phyloP scores from a whole-genome alignment of 2,797 vertebrate genomes.

The Cephalopachus bancanus region DNA sequence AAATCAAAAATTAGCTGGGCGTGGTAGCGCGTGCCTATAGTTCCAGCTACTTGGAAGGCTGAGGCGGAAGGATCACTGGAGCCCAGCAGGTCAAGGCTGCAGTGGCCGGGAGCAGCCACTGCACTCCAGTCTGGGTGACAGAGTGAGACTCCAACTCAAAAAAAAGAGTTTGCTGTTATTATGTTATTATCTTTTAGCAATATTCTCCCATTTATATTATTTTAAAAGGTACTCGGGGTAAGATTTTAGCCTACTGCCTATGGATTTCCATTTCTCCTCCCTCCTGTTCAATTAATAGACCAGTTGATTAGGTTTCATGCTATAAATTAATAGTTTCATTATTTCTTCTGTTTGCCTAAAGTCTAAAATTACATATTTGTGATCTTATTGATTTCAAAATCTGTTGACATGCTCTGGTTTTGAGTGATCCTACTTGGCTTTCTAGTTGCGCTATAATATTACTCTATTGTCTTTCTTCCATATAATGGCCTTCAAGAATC shows the following conservation, averaged over 20 bases:
- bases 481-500: constrained; percentile 22
- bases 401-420: neutral
- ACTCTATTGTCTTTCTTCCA: neutral
- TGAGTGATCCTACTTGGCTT: neutral
- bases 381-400: constrained; percentile 9
- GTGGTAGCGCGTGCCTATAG: neutral
- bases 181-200: neutral
- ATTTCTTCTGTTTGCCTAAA: constrained; percentile 19
- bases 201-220: neutral
- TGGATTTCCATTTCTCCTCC: neutral
- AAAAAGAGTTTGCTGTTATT: neutral
- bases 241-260: neutral
- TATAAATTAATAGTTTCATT: neutral
- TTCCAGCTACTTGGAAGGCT: too few relatives aligned
- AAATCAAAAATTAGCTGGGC: neutral
- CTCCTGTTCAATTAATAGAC: neutral
- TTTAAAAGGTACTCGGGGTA: neutral
- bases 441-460: neutral
- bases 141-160: too few relatives aligned
- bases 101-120: too few relatives aligned
- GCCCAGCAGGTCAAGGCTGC: too few relatives aligned
- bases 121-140: too few relatives aligned
- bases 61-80: too few relatives aligned
- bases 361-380: neutral
- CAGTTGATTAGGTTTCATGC: neutral